Percentiles rank a stretch among this genome's conserved stretches.
Conservation (phyloP, 2,113 vertebrate genomes). For the Campylomormyrus tamandua region DNA sequence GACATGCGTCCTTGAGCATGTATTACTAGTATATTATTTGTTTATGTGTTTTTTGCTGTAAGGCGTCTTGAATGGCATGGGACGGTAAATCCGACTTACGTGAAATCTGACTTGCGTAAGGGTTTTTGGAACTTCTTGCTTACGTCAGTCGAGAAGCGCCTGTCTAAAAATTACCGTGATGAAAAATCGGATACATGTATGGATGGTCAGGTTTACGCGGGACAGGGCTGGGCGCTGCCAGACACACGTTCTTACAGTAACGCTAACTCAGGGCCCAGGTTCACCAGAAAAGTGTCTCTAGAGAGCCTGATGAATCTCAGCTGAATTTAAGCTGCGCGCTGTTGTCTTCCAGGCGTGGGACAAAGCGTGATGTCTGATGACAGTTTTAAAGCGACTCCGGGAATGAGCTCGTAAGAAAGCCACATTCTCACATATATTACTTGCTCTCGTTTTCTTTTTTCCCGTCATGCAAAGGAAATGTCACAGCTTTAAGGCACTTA, state of each 20-base stretch:
- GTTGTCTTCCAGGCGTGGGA: background rate
- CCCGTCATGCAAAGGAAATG: background rate
- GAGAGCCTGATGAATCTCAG: background rate
- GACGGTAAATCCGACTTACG: background rate
- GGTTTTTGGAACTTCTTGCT: background rate
- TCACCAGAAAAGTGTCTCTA: background rate
- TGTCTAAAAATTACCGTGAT: background rate
- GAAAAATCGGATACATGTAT: background rate
- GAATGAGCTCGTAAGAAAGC: background rate
- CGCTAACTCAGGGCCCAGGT: background rate
- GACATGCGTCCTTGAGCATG: background rate
- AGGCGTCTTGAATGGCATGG: background rate
- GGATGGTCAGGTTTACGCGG: background rate
- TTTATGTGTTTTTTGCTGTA: no score
- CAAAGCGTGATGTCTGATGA: background rate
- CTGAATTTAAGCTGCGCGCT: background rate
- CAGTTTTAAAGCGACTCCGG: background rate
- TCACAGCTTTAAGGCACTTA: constrained; percentile 3
- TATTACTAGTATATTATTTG: background rate
- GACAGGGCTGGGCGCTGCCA: background rate
- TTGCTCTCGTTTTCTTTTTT: background rate
- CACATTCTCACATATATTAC: background rate
- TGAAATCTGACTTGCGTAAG: background rate
- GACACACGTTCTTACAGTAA: background rate
- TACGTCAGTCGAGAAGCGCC: background rate